Evolutionary conservation across 35 echinoderm and acorn worm genomes (phyloP).

Genomic region (Holothuria glaberrima): DNA sequence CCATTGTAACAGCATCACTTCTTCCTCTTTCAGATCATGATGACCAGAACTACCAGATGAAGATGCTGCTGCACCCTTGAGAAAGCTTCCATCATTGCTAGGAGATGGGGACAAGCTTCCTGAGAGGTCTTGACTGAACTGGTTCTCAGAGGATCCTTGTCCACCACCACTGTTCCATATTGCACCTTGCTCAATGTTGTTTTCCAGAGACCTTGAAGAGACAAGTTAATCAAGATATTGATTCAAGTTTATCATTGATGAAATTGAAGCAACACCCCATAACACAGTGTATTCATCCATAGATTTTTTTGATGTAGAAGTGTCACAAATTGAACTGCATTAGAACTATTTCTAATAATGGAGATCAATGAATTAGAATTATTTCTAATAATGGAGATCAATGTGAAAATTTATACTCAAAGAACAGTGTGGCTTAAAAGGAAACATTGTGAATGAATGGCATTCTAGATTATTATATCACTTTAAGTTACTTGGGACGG

Average conservation of each 20-base stretch:
- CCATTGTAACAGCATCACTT: constrained; percentile 82
- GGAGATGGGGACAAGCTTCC: not conserved
- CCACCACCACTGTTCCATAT: constrained; percentile 16
- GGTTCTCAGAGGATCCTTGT: not conserved
- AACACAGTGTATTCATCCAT: too few species aligned
- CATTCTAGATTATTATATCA: too few species aligned
- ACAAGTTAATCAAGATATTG: not conserved
- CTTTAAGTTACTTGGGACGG: too few species aligned
- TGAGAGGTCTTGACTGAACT: not conserved
- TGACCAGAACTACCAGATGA: not conserved
- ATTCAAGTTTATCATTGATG: not conserved
- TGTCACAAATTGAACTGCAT: too few species aligned
- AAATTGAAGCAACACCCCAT: not conserved
- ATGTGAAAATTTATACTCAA: too few species aligned
- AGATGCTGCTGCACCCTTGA: constrained; percentile 1
- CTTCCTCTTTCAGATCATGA: constrained; percentile 64
- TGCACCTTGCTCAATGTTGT: constrained; percentile 23
- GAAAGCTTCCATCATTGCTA: not conserved
- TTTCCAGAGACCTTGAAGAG: not conserved
- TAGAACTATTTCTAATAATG: too few species aligned
- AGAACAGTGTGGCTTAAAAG: too few species aligned
- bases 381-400: too few species aligned
- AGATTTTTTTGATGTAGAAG: too few species aligned
- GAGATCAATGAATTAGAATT: too few species aligned
- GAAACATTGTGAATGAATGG: too few species aligned